These are phyloP conservation scores for Ichneumon xanthorius DNA, from an alignment of 2,888 invertebrate genomes.

Conservation along the genomic window DNA sequence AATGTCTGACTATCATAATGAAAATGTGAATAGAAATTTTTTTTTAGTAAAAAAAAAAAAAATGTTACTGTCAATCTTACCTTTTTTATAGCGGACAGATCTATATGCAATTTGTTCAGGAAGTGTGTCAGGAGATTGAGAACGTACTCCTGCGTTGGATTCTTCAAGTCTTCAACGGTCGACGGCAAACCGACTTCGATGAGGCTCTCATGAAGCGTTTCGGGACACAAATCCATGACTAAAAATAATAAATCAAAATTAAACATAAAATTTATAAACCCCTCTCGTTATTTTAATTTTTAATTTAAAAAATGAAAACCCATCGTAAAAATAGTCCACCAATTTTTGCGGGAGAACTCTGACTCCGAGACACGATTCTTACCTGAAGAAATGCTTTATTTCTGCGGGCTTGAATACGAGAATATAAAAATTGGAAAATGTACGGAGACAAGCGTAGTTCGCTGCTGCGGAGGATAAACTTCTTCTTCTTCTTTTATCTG, in stretches of 20 bases:
- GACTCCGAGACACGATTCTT: neutral
- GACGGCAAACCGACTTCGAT: constrained; percentile 69
- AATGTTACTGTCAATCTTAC: constrained; percentile 52
- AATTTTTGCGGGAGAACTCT: neutral
- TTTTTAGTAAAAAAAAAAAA: too few species aligned
- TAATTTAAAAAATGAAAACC: neutral
- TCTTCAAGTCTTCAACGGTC: constrained; percentile 72
- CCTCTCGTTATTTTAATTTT: too few species aligned
- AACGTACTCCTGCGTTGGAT: constrained; percentile 76
- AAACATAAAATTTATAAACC: too few species aligned
- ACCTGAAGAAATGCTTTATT: neutral
- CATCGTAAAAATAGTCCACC: neutral
- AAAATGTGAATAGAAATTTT: too few species aligned
- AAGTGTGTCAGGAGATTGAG: constrained; percentile 73
- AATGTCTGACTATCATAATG: too few species aligned
- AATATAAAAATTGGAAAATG: neutral
- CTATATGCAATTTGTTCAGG: constrained; percentile 71
- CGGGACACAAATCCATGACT: neutral
- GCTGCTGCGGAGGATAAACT: too few species aligned
- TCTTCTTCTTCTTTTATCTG: too few species aligned
- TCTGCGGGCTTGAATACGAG: neutral
- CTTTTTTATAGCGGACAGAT: constrained; percentile 70
- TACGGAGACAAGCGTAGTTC: neutral
- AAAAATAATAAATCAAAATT: neutral
- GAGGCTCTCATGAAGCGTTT: neutral